Evolutionary conservation across 2,113 vertebrate genomes (phyloP).

Genomic region (Tricholaema leucomelas): DNA sequence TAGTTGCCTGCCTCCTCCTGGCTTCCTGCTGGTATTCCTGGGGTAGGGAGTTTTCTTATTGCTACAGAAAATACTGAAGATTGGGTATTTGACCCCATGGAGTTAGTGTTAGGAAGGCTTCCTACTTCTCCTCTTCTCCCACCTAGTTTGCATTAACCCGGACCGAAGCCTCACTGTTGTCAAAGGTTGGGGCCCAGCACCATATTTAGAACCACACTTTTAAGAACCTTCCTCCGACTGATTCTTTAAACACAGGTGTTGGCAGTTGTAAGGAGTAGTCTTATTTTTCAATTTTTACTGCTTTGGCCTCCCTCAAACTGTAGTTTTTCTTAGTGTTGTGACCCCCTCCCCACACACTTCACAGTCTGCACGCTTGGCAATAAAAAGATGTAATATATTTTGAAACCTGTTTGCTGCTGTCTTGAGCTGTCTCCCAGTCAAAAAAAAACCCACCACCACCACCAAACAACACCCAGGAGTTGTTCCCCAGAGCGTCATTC

Average conservation of each 20-base stretch:
- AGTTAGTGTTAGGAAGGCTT: not conserved
- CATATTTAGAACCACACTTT: conserved; percentile 60
- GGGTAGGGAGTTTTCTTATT: not conserved
- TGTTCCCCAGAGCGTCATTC: not conserved
- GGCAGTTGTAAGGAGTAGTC: conserved; percentile 70
- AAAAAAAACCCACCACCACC: too few relatives aligned
- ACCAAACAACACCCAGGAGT: not conserved
- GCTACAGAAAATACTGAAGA: not conserved
- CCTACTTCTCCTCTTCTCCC: not conserved
- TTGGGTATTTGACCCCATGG: not conserved
- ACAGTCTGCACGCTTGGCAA: conserved; percentile 77
- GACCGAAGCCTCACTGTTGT: not conserved
- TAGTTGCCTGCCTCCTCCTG: not conserved
- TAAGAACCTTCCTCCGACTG: conserved; percentile 41
- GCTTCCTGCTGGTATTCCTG: not conserved
- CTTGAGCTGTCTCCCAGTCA: conserved; percentile 40
- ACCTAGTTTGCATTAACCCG: not conserved
- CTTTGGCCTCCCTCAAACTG: conserved; percentile 57
- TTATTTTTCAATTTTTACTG: conserved; percentile 71
- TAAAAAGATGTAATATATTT: conserved; percentile 84
- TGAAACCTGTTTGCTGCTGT: conserved; percentile 77
- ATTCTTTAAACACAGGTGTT: conserved; percentile 67
- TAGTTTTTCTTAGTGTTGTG: conserved; percentile 62
- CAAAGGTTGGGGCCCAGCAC: conserved; percentile 27
- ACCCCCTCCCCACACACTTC: conserved; percentile 68